Base-by-base conservation (phyloP, 2,113 vertebrate genomes). In the Carlito syrichta region DNA sequence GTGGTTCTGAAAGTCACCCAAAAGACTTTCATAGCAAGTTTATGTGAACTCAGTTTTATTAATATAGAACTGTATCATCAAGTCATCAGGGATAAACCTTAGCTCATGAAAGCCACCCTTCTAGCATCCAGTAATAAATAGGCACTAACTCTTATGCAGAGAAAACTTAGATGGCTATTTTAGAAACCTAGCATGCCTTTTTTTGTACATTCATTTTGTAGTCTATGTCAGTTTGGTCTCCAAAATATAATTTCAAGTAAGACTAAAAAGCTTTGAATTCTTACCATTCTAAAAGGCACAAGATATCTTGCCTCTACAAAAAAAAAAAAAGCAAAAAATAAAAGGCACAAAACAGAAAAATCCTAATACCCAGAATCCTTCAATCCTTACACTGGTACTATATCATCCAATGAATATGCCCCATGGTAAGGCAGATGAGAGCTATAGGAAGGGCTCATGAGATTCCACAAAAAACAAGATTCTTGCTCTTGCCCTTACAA, bases 221-320 rank as follows among this genome's bases (percentile, higher is more conserved):
- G 38, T 38, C 30, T 81, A 52, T 60, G 60, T 50, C 78, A 95
- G 48, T 87, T 82, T 78, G 81, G 45, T 69, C 43, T 93, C 35
- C 50, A 88, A 96, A 95, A 73, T 88, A 88, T 68, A 85, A 96
- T 81, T 84, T 71, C 50, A 93, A 86, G 23, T 78, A 71, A 89
- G 12, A 91, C 45, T 82, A 11, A 74, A 71, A 90, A 96, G 71
- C 74, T 76, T 56, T 63, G n/a, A 77, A 58, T 50, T 86, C 63
- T 90, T 69, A 78, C 40, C 76, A 81, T 81, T 87, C 58, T 76
- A 74, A 95, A 89, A 92, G 20, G 56, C 32, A 89, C 32, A 82
- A 86, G n/a, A n/a, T n/a, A n/a, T n/a, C n/a, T n/a, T n/a, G n/a
- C n/a, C n/a, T n/a, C n/a, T n/a, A n/a, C n/a, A n/a, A n/a, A n/a